Conservation (phyloP, 2,113 vertebrate species). For the Aptenodytes patagonicus region DNA sequence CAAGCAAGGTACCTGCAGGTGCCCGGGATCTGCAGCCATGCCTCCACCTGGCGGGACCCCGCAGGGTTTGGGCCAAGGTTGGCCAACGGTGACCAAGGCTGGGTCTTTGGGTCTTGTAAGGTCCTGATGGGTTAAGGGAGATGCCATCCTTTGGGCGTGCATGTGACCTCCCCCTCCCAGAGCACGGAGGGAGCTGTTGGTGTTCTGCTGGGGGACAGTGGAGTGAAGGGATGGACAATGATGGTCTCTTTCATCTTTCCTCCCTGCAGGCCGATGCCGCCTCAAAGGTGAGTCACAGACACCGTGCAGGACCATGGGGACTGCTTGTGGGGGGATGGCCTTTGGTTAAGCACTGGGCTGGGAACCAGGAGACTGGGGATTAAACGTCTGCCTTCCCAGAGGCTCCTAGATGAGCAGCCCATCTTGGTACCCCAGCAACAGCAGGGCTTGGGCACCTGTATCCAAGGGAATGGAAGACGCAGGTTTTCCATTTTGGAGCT, state of each 20-base stretch:
- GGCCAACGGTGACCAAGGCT: neutral
- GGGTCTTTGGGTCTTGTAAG: neutral
- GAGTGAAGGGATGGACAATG: neutral
- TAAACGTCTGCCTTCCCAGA: neutral
- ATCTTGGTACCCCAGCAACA: neutral
- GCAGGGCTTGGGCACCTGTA: neutral
- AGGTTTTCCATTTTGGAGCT: neutral
- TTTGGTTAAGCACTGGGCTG: neutral
- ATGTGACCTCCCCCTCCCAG: accelerated
- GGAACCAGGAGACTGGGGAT: neutral
- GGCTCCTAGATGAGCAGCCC: neutral
- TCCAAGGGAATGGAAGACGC: neutral
- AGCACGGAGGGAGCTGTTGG: neutral
- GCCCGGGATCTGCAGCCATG: neutral
- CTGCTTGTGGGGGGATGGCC: neutral
- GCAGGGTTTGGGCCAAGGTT: neutral
- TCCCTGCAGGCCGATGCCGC: conserved; percentile 37
- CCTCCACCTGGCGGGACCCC: neutral
- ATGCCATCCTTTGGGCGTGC: neutral
- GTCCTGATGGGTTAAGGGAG: neutral
- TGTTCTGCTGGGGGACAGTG: neutral
- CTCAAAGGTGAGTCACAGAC: conserved; percentile 51
- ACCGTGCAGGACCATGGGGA: accelerated
- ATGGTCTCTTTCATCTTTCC: neutral
- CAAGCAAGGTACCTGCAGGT: neutral